Base-by-base conservation (phyloP, 2,888 invertebrate species). In the Macrosoma leucophasiata region DNA sequence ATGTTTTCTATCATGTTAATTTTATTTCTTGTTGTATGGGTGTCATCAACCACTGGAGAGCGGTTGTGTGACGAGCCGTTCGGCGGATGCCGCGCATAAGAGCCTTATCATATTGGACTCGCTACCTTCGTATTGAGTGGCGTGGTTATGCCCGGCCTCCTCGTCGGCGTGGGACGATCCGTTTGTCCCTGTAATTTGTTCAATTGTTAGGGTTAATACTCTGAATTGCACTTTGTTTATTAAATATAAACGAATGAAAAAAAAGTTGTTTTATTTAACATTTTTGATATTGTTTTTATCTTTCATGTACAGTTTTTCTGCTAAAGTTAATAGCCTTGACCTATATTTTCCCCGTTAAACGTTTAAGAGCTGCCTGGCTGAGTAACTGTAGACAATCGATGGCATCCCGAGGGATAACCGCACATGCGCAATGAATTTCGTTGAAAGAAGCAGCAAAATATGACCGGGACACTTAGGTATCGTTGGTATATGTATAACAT, bases 201-300 rank as follows among this genome's bases (percentile, higher is more conserved):
- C 79, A 82, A 82, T 81, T 79, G 78, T 81, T 82, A 82, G 73
- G 76, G 75, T 74, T 81, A 81, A 81, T 67, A 65, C 77, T 84
- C 84, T 85, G 85, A 82, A 85, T 84, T 85, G 84, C 84, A 84
- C 72, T 82, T 84, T 84, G 77, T 84, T 84, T 84, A 85, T 82
- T 82, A 82, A 85, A 85, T 85, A 84, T 84, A 84, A 84, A 85
- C 76, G 76, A 84, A 82, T 79, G 73, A 81, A 79, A 72, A 55
- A 58, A 58, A 33, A 25, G 18, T 36, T 33, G 46, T 56, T 55
- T 60, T 55, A 74, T 68, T 72, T 56, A 50, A 62, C 14, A 20
- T 20, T 8, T 18, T 26, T n/a, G n/a, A n/a, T n/a, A n/a, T n/a
- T n/a, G n/a, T n/a, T n/a, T n/a, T n/a, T n/a, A n/a, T n/a, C n/a